Base-by-base conservation (phyloP, 2,797 vertebrate species). In the Leptatherina wallacei region DNA sequence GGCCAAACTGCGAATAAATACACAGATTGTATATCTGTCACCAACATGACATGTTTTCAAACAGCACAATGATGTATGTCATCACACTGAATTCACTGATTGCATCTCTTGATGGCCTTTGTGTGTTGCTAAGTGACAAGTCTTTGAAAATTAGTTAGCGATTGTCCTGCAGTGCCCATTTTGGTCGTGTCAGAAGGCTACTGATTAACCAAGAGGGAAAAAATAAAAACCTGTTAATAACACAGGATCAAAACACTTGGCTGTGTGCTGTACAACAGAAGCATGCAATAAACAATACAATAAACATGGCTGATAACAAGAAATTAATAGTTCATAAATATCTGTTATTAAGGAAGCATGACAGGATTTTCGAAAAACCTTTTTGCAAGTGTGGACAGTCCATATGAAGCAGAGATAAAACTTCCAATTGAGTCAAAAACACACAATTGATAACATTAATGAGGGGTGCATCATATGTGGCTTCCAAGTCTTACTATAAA, bases 51-150 rank as follows among this genome's bases (percentile, higher is more conserved):
- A 27, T 1, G 47, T 64, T 57, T 56, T 58, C 38, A 35, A 4
- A 20, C 29, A 60, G 54, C 54, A 81, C 74, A 69, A 80, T 67
- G 69, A 61, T 11, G 33, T 14, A n/a, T 16, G 27, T 69, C 40
- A 55, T 69, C 42, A 27, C 3, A 10, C 59, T 57, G 36, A 84
- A 71, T 81, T 79, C 76, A 63, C 62, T 32, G 51, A 83, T 59
- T 6, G 10, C 40, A 78, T 80, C 47, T 67, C 57, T 52, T 32
- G 61, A 55, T 69, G 38, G 44, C 52, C 35, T 65, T 57, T 38
- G 78, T 35, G 72, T 47, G 89, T 91, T 89, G 87, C 91, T 87
- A 77, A 75, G 89, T 73, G 72, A 91, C 77, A 8, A 54, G 60
- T 75, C 61, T 84, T 81, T 79, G 63, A 81, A 85, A 77, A 55